Conservation (phyloP, 37 sponge, comb jelly and placozoan genomes). For the Beroe forskalii region DNA sequence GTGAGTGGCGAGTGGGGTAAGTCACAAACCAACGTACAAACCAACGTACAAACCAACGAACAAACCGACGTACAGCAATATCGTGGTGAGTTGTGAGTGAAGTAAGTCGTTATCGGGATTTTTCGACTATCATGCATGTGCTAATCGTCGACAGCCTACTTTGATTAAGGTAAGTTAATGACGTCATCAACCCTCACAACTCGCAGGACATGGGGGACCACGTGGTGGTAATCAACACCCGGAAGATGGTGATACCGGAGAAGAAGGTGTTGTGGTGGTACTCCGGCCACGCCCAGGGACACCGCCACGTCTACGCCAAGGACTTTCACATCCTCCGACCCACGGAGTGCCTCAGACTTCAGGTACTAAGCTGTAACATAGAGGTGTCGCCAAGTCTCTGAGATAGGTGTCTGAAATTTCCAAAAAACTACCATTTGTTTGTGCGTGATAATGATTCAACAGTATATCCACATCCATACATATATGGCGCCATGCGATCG, state of each 20-base stretch:
- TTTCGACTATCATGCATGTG: too few species aligned
- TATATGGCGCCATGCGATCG: too few species aligned
- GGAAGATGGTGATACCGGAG: slow-evolving; percentile 29
- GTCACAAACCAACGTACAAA: too few species aligned
- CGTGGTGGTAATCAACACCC: slow-evolving; percentile 52
- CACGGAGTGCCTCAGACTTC: slow-evolving; percentile 50
- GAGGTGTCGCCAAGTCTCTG: neutral
- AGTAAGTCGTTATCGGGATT: too few species aligned
- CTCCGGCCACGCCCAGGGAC: slow-evolving; percentile 46
- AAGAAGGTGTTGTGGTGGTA: slow-evolving; percentile 66
- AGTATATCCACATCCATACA: too few species aligned
- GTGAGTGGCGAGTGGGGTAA: neutral
- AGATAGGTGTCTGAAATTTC: too few species aligned
- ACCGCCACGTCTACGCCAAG: slow-evolving; percentile 56
- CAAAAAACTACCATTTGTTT: too few species aligned
- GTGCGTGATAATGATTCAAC: too few species aligned
- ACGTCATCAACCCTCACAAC: too few species aligned
- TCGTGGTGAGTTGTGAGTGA: neutral
- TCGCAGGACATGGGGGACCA: slow-evolving; percentile 41
- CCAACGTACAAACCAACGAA: too few species aligned
- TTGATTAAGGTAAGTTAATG: too few species aligned
- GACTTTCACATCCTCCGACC: slow-evolving; percentile 53
- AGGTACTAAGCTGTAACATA: neutral
- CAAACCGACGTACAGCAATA: slow-evolving; percentile 55
- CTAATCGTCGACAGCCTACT: too few species aligned